Evolutionary conservation across 2,113 vertebrate genomes (phyloP).

Genomic region (Rhinogobius similis): DNA sequence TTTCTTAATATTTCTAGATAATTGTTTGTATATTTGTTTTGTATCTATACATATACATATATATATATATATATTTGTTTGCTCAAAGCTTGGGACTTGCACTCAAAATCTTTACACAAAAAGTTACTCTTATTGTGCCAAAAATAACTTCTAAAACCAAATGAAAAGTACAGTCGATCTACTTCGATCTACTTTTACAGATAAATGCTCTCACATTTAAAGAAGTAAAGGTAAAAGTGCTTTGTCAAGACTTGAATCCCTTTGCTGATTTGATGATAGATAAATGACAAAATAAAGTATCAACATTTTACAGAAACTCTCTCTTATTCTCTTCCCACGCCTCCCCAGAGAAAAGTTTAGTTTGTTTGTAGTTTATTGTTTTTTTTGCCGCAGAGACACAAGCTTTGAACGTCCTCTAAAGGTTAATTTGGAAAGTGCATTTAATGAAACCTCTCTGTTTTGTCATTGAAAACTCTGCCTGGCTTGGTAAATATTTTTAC

Average conservation of each 20-base stretch:
- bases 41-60: too few species aligned
- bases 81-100: too few species aligned
- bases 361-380: slow-evolving; percentile 15
- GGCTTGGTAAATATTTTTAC: background rate
- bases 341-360: background rate
- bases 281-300: background rate
- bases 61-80: too few species aligned
- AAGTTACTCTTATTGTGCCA: too few species aligned
- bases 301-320: background rate
- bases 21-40: too few species aligned
- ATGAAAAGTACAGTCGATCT: too few species aligned
- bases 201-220: too few species aligned
- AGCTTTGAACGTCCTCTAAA: slow-evolving; percentile 16
- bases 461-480: slow-evolving; percentile 2
- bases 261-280: background rate
- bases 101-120: too few species aligned
- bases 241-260: background rate
- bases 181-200: too few species aligned
- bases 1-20: too few species aligned
- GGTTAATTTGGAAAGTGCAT: slow-evolving; percentile 23
- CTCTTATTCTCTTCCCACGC: background rate
- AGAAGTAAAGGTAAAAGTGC: too few species aligned
- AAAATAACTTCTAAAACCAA: too few species aligned
- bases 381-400: background rate
- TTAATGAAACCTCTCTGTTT: background rate